Percentiles rank a stretch among this genome's conserved stretches.
These are phyloP conservation scores for Corythornis cristatus DNA, from an alignment of 2,113 vertebrate species.

Conservation along the genomic window DNA sequence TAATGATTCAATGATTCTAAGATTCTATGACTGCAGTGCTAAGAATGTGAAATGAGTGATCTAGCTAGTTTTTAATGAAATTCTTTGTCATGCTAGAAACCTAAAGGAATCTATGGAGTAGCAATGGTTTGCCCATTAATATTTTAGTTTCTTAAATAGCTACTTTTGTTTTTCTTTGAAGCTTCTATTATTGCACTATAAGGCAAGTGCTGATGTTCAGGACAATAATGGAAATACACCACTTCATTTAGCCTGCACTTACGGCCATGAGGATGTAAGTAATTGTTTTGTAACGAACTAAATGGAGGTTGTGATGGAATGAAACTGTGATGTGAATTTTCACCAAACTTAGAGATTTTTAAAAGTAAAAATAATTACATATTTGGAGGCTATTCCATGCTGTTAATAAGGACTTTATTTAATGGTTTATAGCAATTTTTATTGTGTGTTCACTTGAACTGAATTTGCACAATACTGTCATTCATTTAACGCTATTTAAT, in stretches of 20 bases:
- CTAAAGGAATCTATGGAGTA: not conserved
- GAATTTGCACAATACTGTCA: too few species aligned
- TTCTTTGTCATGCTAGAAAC: slow-evolving; percentile 4
- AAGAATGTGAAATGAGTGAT: not conserved
- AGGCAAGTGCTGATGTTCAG: slow-evolving; percentile 85
- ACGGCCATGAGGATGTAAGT: slow-evolving; percentile 93
- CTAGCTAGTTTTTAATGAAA: not conserved
- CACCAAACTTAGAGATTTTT: not conserved
- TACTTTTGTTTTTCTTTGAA: slow-evolving; percentile 50
- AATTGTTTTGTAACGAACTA: slow-evolving; percentile 37
- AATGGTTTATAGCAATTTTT: not conserved
- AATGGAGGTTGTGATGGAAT: not conserved
- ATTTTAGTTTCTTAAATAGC: slow-evolving; percentile 7
- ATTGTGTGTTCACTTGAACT: not conserved
- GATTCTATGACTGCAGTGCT: not conserved
- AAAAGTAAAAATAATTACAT: not conserved
- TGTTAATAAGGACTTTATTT: not conserved
- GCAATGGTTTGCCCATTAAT: not conserved
- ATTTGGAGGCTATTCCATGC: not conserved
- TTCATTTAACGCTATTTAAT: not conserved
- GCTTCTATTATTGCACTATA: slow-evolving; percentile 95
- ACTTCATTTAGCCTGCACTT: slow-evolving; percentile 93
- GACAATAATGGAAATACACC: slow-evolving; percentile 94
- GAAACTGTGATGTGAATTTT: not conserved
- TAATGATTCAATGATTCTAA: too few species aligned